Evolutionary conservation across 1,140 invertebrate genomes (phyloP), one percentile per base, ranked within the genome.

Genomic region (Papilio xuthus): DNA sequence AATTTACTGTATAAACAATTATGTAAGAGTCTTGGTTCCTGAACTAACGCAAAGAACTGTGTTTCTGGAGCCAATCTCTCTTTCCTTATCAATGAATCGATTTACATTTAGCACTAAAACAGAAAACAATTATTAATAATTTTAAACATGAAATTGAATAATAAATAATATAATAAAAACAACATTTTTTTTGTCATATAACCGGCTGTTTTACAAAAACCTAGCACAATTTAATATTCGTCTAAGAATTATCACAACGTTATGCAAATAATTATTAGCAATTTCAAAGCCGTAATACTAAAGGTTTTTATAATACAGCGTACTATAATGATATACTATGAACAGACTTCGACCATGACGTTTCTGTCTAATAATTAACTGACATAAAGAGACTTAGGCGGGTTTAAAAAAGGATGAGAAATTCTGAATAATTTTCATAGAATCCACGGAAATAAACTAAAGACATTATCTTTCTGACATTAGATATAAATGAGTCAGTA

Each of bases 251-350:
- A 67, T 67, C 26, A 63, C n/a, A 32, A 67, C 10, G 60, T 32
- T 67, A 67, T 12, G 60, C 28, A 67, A 56, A 67, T 18, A 18
- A 67, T 32, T 1, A 67, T 67, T 67, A 28, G 60, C 4, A 67
- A 28, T 67, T 67, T 32, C 26, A 28, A 67, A 18, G 13, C 60
- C 26, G 32, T 67, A 67, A 67, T 56, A 12, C 28, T 32, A 67
- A 28, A 67, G 60, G 60, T 67, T 67, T 60, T 67, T 67, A 67
- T 67, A 10, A 28, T 28, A 28, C 60, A 12, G 0, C 60, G 12
- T 28, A 18, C 26, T 67, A 12, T 67, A 67, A 67, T 67, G 60
- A 67, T 67, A 56, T 23, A 67, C 60, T 67, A 26, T 60, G 10
- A 60, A 23, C 26, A 28, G 60, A 28, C 60, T 32, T 67, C 26